These are phyloP conservation scores for Lepidochrysops patricia DNA, from an alignment of 2,888 invertebrate genomes.

Conservation along the genomic window DNA sequence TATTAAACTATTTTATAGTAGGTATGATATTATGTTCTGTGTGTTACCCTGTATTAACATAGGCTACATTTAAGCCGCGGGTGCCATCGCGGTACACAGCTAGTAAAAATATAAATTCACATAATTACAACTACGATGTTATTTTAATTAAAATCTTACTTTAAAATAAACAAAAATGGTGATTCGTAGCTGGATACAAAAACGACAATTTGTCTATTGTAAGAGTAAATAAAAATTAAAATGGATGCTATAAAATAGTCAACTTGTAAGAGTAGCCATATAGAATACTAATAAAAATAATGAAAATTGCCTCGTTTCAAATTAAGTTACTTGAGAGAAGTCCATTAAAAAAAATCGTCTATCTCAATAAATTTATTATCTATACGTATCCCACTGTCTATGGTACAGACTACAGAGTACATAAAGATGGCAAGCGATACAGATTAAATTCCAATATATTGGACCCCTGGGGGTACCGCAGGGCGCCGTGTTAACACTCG, in stretches of 20 bases:
- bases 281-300: too few species aligned
- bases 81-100: too few species aligned
- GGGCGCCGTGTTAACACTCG: constrained; percentile 25
- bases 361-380: neutral
- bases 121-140: neutral
- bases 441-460: constrained; percentile 8
- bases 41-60: too few species aligned
- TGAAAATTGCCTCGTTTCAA: too few species aligned
- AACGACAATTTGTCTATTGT: neutral
- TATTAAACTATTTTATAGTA: too few species aligned
- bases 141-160: neutral
- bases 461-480: constrained; percentile 20
- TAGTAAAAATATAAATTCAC: neutral
- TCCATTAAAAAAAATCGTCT: neutral
- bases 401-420: neutral
- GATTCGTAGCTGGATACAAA: neutral
- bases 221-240: neutral
- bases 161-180: neutral
- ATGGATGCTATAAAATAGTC: too few species aligned
- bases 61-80: too few species aligned
- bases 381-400: neutral
- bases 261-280: too few species aligned
- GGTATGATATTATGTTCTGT: too few species aligned
- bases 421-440: neutral
- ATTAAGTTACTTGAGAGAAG: too few species aligned